A percentile compares a stretch with the other conserved stretches of the same genome.
These are phyloP conservation scores for Pollicipes pollicipes DNA, from an alignment of 1,140 invertebrate species.

Conservation along the genomic window DNA sequence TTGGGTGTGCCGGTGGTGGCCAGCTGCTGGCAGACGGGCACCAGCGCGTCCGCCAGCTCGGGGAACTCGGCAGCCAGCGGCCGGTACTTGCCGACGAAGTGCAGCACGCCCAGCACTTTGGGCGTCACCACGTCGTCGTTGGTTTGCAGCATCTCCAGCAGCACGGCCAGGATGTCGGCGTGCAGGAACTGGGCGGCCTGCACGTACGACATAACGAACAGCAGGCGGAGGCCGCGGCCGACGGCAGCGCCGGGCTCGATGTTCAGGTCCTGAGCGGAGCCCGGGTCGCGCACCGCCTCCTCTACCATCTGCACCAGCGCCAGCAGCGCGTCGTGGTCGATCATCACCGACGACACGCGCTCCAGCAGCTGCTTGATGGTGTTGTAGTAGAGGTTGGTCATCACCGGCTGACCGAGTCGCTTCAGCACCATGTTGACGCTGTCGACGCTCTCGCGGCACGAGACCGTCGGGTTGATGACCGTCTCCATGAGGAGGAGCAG, in stretches of 20 bases:
- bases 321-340: conserved; percentile 68
- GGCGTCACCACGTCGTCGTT: conserved; percentile 69
- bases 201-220: conserved; percentile 68
- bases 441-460: conserved; percentile 75
- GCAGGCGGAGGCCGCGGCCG: conserved; percentile 58
- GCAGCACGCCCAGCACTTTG: conserved; percentile 59
- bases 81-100: conserved; percentile 70
- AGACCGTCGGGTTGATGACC: conserved; percentile 65
- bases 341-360: conserved; percentile 83
- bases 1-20: conserved; percentile 74
- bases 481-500: conserved; percentile 67
- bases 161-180: conserved; percentile 56
- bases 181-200: conserved; percentile 84
- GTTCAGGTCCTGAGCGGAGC: conserved; percentile 49
- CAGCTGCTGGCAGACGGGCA: conserved; percentile 69
- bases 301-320: conserved; percentile 21
- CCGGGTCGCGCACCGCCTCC: conserved; percentile 26
- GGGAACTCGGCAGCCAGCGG: conserved; percentile 49
- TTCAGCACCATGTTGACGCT: conserved; percentile 62
- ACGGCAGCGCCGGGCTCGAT: conserved; percentile 58
- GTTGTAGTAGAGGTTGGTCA: conserved; percentile 88
- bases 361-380: conserved; percentile 88
- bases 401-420: conserved; percentile 77
- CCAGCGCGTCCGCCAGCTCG: conserved; percentile 47
- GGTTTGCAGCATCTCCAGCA: conserved; percentile 49